A percentile compares a stretch with the other conserved stretches of the same genome.
Evolutionary conservation across 2,113 vertebrate species (phyloP).

Genomic region (Calidris pugnax): DNA sequence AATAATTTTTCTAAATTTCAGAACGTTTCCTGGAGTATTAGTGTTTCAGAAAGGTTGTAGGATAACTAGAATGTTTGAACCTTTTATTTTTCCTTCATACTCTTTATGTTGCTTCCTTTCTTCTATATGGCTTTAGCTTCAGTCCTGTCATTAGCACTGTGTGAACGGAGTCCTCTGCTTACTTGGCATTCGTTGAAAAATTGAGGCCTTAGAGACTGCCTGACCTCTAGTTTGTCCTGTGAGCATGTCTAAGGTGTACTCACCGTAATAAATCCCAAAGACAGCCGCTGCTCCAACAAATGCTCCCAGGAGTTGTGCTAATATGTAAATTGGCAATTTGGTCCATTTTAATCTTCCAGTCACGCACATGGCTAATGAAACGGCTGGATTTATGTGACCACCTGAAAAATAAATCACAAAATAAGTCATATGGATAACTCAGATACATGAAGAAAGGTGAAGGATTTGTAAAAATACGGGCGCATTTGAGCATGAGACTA

Average conservation of each 20-base stretch:
- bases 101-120: background rate
- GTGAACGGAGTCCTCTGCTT: background rate
- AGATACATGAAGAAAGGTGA: background rate
- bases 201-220: slow-evolving; percentile 6
- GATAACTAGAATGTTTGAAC: background rate
- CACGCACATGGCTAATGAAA: slow-evolving; percentile 92
- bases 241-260: slow-evolving; percentile 55
- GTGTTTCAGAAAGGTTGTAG: slow-evolving; percentile 7
- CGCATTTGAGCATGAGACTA: background rate
- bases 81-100: background rate
- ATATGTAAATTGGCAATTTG: slow-evolving; percentile 90
- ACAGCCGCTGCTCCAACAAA: slow-evolving; percentile 87
- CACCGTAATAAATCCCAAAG: slow-evolving; percentile 90
- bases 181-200: background rate
- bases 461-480: background rate
- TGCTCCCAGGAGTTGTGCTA: slow-evolving; percentile 89
- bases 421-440: background rate
- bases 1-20: slow-evolving; percentile 56
- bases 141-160: background rate
- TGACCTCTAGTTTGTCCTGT: slow-evolving; percentile 34
- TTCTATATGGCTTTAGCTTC: background rate
- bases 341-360: slow-evolving; percentile 86
- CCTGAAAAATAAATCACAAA: slow-evolving; percentile 76
- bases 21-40: slow-evolving; percentile 23
- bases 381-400: slow-evolving; percentile 94